Evolutionary conservation across 2,113 vertebrate species (phyloP).

Genomic region (Myiopsitta monachus): DNA sequence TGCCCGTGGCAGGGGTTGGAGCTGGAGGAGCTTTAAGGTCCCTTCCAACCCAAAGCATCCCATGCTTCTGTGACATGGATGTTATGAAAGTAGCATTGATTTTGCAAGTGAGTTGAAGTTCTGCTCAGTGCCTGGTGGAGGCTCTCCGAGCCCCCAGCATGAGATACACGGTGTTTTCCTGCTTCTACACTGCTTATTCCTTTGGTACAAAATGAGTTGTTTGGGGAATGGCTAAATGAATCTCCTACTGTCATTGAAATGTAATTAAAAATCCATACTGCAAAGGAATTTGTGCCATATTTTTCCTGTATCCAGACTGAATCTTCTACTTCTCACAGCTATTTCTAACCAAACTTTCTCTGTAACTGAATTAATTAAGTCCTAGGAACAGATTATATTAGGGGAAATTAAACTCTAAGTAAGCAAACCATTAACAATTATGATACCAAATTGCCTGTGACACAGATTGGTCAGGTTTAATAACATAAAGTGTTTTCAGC

Average conservation of each 20-base stretch:
- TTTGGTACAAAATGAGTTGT: neutral
- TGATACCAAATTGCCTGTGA: conserved; percentile 29
- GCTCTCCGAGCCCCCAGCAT: neutral
- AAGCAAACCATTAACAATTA: conserved; percentile 47
- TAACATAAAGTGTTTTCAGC: neutral
- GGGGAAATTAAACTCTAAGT: conserved; percentile 46
- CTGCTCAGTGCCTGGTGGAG: neutral
- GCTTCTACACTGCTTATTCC: neutral
- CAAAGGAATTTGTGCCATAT: neutral
- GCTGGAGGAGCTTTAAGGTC: neutral
- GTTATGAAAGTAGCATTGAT: accelerated
- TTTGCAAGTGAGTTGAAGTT: neutral
- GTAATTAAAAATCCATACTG: neutral
- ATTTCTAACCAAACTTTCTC: conserved; percentile 10
- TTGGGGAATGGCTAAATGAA: neutral
- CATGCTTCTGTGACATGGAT: accelerated
- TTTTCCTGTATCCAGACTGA: neutral
- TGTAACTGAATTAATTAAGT: conserved; percentile 34
- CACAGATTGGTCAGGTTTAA: conserved; percentile 29
- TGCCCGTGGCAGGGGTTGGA: neutral
- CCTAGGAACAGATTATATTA: neutral
- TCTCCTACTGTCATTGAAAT: neutral
- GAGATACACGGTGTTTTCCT: accelerated
- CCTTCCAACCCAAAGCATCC: accelerated
- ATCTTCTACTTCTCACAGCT: neutral